Base-by-base conservation (phyloP, 1,140 invertebrate genomes). In the Acromyrmex charruanus region DNA sequence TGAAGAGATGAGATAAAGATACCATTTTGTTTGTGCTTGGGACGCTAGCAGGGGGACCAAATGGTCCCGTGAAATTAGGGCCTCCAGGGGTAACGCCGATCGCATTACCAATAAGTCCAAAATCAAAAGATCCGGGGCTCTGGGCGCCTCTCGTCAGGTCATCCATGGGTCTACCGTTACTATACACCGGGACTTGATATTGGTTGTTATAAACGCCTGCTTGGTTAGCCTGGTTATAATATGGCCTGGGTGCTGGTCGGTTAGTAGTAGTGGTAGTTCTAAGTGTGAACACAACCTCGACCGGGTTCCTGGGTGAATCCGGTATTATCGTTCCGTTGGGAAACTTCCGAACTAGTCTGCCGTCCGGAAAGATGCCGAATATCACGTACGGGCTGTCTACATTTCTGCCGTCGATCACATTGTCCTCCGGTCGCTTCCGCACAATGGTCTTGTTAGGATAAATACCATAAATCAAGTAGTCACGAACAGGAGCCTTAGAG, bases 401-500 rank as follows among this genome's bases (percentile, higher is more conserved):
- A 93, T 96, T 97, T 92, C 97, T 96, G 91, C 96, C 95, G 92
- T 96, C 96, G 93, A 97, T 95, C 90, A 96, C 90, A 92, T 97
- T 96, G 91, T 97, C 96, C 92, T 96, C 96, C 85, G 97, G 97
- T 85, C 96, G 96, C 95, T 97, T 97, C 93, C 97, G 96, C 91
- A 97, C 96, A 91, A 97, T 97, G 65, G 97, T 97, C 93, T 97
- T 97, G 93, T 97, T 97, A 39, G 97, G 96, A 89, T 97, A 96
- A 89, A 97, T 97, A 90, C 97, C 97, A 92, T 97, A 97, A 86
- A 97, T 96, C 69, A 96, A 95, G 93, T 97, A 97, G 95, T 97
- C 97, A 92, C 96, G 96, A 92, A 96, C 95, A 84, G 97, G 96
- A 90, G 95, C 93, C 88, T 77, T 88, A 74, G 94, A 93, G 25